Evolutionary conservation across 1,140 invertebrate species (phyloP), one percentile per base, ranked within the genome.

Genomic region (Philotrypesis tridentata): DNA sequence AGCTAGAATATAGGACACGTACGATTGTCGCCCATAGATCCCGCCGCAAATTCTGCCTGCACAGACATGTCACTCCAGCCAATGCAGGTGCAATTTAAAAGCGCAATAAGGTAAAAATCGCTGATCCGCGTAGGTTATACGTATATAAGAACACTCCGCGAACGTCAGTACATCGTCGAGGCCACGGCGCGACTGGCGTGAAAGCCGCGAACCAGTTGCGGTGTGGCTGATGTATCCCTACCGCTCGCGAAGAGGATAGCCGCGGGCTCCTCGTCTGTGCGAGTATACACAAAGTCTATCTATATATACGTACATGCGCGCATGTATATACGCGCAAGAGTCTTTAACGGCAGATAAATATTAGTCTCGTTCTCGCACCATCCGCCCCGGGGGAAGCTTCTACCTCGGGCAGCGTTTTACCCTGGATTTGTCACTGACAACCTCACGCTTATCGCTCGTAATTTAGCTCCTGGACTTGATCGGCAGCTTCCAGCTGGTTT

Each of bases 131-230:
- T 23, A 63, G 61, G 11, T 65, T 12, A 2, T 17, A 70, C 27
- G 33, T 31, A 23, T 31, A 33, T n/a, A 3, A 14, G 12, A n/a
- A 37, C 71, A 25, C 2, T 29, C n/a, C 71, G 14, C 37, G 67
- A 43, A 73, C 48, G 74, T 82, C 48, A 61, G 29, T 48, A n/a
- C 31, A 25, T 33, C 25, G 43, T 2, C 48, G 63, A 77, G 27
- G 67, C 65, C 70, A 25, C 70, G 48, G 23, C 31, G n/a, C 72
- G 60, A 82, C 81, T 79, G 75, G 40, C 72, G 63, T 60, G 63
- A 70, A 75, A 81, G 73, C 78, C 33, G 77, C 40, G 68, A 72
- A 21, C 29, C 60, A 72, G 70, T 43, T 12, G 33, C 70, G 33
- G 61, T 29, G 31, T 21, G 11, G n/a, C 11, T 6, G 4, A 23